Evolutionary conservation across 2,113 vertebrate species (phyloP).

Genomic region (Lepisosteus osseus): DNA sequence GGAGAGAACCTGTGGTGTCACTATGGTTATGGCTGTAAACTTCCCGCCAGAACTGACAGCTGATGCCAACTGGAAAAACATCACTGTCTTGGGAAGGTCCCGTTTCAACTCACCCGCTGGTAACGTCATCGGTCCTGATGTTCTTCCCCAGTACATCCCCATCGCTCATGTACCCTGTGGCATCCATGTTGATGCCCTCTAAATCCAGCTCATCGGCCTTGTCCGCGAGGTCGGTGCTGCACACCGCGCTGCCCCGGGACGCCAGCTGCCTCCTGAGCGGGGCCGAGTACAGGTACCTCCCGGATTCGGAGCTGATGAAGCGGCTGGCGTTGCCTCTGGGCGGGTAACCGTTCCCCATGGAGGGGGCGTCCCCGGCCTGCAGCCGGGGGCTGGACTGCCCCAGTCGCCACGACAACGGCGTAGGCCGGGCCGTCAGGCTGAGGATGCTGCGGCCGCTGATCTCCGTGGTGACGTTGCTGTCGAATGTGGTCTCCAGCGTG

Average conservation of each 20-base stretch:
- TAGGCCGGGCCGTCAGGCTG: constrained; percentile 75
- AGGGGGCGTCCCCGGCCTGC: constrained; percentile 92
- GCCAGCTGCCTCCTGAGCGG: constrained; percentile 83
- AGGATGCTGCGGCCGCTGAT: constrained; percentile 85
- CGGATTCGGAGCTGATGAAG: constrained; percentile 58
- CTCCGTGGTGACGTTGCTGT: constrained; percentile 85
- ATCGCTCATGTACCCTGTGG: constrained; percentile 93
- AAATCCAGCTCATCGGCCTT: constrained; percentile 77
- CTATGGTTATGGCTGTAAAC: no score
- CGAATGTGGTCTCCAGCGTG: constrained; percentile 92
- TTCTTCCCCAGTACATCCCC: constrained; percentile 94
- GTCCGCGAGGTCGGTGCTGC: constrained; percentile 75
- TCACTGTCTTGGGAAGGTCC: no score
- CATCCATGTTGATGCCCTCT: constrained; percentile 77
- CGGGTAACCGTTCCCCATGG: constrained; percentile 80
- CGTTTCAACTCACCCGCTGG: constrained; percentile 78
- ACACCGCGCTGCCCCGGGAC: constrained; percentile 67
- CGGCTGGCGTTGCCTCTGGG: constrained; percentile 69
- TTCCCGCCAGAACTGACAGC: no score
- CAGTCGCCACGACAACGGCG: constrained; percentile 86
- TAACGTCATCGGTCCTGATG: constrained; percentile 82
- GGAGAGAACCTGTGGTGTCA: no score
- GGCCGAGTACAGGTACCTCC: constrained; percentile 79
- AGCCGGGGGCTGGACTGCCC: constrained; percentile 92
- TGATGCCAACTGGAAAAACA: no score